Base-by-base conservation (phyloP, 1,140 invertebrate genomes). In the Drosophila tropicalis region DNA sequence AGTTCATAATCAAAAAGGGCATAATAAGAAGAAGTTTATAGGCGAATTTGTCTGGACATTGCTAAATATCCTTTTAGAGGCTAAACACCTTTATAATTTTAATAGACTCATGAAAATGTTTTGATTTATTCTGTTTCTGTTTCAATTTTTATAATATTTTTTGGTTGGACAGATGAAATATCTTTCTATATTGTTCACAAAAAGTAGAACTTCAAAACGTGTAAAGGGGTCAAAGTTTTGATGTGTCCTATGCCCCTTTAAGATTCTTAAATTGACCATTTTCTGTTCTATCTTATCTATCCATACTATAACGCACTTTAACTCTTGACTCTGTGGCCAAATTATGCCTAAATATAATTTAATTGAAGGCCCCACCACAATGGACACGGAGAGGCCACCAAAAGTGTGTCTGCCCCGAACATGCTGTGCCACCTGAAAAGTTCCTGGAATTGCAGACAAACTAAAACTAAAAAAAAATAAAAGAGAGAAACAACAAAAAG, bases 391-490 rank as follows among this genome's bases (percentile, higher is more conserved):
- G 72, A 70, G 83, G 76, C 84, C 84, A 89, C 73, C 84, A 89
- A 84, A 89, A 89, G 84, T 89, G 84, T 89, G 84, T 89, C 74
- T 84, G 79, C 64, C 51, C 60, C 67, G 67, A 79, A 81, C 84
- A 89, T 84, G 84, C 84, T 89, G 85, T 84, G 84, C 84, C 84
- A 89, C 84, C 84, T 89, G 84, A 89, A 89, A 89, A 89, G 84
- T 89, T 89, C 84, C 71, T 67, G 80, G 84, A 89, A 89, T 68
- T 78, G 69, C 66, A 76, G 69, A 62, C 56, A 58, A 58, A 67
- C 51, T 44, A 58, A 57, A 57, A 58, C 54, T 39, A 36, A 4
- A 57, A 34, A 73, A 32, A 32, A 70, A 60, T n/a, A 62, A 70
- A 57, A 47, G 0, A 25, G 22, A 25, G 22, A 64, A 41, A 69